A percentile compares a stretch with the other conserved stretches of the same genome.
Evolutionary conservation across 1,140 invertebrate species (phyloP).

Genomic region (Luehdorfia chinensis): DNA sequence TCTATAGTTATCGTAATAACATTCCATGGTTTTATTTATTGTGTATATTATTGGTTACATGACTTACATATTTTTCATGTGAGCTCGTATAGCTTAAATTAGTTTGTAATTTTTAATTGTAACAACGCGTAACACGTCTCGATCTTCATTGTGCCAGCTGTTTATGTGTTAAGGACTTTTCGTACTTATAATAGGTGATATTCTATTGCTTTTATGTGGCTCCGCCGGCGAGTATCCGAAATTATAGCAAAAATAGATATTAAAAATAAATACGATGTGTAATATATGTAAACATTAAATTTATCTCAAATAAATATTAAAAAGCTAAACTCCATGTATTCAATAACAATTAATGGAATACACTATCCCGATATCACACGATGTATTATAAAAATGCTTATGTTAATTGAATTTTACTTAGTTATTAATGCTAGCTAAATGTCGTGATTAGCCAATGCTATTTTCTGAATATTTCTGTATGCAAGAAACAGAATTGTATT

Average conservation of each 20-base stretch:
- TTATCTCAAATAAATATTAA: constrained; percentile 31
- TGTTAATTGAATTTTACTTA: constrained; percentile 58
- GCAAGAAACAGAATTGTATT: constrained; percentile 65
- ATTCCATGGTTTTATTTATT: constrained; percentile 77
- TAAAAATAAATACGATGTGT: constrained; percentile 50
- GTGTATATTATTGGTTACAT: constrained; percentile 67
- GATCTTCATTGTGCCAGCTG: constrained; percentile 74
- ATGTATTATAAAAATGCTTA: constrained; percentile 65
- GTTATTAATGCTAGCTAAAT: constrained; percentile 69
- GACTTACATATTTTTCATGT: constrained; percentile 74
- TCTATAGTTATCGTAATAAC: constrained; percentile 56
- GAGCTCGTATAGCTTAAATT: constrained; percentile 47
- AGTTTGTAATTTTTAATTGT: constrained; percentile 52
- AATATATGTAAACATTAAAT: constrained; percentile 66
- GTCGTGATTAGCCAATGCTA: constrained; percentile 72
- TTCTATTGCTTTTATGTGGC: constrained; percentile 61
- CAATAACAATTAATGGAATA: constrained; percentile 38
- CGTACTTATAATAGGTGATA: constrained; percentile 72
- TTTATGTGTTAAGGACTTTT: constrained; percentile 65
- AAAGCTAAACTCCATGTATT: constrained; percentile 33
- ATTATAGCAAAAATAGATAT: constrained; percentile 73
- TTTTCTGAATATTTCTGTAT: constrained; percentile 71
- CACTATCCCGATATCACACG: constrained; percentile 48
- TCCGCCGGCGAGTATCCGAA: constrained; percentile 58
- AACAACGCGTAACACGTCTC: constrained; percentile 63